Evolutionary conservation across 2,888 invertebrate species (phyloP), one percentile per base, ranked within the genome.

Genomic region (Agonopterix alstromeriana): DNA sequence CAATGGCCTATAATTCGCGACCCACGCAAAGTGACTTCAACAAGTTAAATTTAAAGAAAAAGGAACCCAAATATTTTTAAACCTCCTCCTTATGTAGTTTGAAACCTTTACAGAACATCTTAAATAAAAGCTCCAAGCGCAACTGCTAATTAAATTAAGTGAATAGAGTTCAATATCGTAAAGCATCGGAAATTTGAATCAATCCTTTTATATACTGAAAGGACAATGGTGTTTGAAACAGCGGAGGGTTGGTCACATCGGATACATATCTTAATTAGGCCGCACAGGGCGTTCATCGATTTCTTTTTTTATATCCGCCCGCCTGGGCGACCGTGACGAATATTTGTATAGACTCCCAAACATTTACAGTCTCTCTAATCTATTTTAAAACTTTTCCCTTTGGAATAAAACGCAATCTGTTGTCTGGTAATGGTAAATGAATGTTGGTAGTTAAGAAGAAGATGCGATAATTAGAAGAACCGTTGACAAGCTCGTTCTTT

Each of bases 241-340:
- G 74, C 73, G 73, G 76, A 81, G 85, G 83, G 85, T 65, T 67
- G 75, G 73, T 63, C 71, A 65, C 75, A 73, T 80, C 77, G 77
- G 70, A 84, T 85, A 83, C 86, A 87, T 85, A 88, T 88, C 88
- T 87, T 88, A 88, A 88, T 88, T 87, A 86, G 86, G 74, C 88
- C 88, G 62, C 88, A 88, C 88, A 88, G 75, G 82, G 75, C 74
- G 86, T 71, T 67, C 70, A 67, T 67, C 68, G 67, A 65, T 66
- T 68, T 67, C 42, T 43, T 70, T 71, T 79, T 75, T 79, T 72
- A 70, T 75, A 73, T 75, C 71, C 71, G 72, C 65, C 61, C 70
- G 73, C 61, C 57, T 66, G 67, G 60, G 65, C 60, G 65, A 68
- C 74, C 77, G 75, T 80, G 78, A 81, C 79, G 78, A 73, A 77